A percentile compares a stretch with the other conserved stretches of the same genome.
Evolutionary conservation across 2,797 vertebrate genomes (phyloP).

Genomic region (Typhlichthys subterraneus): DNA sequence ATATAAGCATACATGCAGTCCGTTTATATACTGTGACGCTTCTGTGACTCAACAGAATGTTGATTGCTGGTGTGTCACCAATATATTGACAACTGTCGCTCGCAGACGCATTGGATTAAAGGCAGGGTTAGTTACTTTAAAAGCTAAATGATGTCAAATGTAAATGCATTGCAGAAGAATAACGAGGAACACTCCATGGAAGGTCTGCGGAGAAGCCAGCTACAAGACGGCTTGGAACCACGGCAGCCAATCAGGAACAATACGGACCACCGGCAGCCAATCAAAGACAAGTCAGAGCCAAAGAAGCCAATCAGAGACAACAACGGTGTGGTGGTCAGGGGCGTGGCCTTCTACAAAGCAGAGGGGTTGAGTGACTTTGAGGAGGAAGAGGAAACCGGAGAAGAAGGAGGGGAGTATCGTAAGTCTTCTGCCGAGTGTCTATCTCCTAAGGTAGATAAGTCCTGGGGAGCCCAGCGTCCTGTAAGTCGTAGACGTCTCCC

Average conservation of each 20-base stretch:
- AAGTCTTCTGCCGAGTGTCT: slow-evolving; percentile 57
- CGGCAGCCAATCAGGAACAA: slow-evolving; percentile 44
- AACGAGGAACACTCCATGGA: slow-evolving; percentile 81
- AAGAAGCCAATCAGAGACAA: slow-evolving; percentile 62
- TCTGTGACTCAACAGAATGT: too few species aligned
- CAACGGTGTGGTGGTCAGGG: slow-evolving; percentile 74
- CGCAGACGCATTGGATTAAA: too few species aligned
- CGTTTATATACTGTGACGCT: too few species aligned
- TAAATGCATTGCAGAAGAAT: slow-evolving; percentile 69
- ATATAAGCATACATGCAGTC: too few species aligned
- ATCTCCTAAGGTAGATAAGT: background rate
- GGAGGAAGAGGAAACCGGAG: slow-evolving; percentile 28
- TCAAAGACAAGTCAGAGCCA: slow-evolving; percentile 57
- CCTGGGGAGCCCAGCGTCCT: background rate
- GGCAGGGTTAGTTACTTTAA: background rate
- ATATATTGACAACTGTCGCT: background rate
- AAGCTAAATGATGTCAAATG: background rate
- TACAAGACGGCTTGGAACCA: slow-evolving; percentile 52
- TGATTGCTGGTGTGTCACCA: too few species aligned
- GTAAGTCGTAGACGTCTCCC: too few species aligned
- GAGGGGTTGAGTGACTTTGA: slow-evolving; percentile 74
- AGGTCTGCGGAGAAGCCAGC: slow-evolving; percentile 71
- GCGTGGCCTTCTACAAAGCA: slow-evolving; percentile 92
- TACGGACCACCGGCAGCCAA: slow-evolving; percentile 53
- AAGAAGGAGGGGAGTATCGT: slow-evolving; percentile 75